phyloP scores from a whole-genome alignment of 2,888 invertebrate genomes.

The Epistrophe eligans region DNA sequence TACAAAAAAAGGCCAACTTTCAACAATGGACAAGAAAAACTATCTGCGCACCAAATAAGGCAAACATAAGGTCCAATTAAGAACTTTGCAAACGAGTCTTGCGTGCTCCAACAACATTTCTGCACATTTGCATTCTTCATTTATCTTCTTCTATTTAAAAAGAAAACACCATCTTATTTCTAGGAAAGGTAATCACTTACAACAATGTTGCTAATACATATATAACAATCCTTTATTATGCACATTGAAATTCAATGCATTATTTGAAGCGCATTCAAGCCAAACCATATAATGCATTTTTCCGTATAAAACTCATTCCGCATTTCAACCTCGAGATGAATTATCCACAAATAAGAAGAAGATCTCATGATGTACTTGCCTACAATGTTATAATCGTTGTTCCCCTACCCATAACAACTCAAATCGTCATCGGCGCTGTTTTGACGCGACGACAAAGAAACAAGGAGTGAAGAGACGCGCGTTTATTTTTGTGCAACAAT shows the following conservation, averaged over 20 bases:
- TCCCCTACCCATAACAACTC: not conserved
- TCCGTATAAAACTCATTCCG: slow-evolving; percentile 57
- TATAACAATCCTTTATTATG: slow-evolving; percentile 41
- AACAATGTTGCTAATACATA: slow-evolving; percentile 44
- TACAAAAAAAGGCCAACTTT: not conserved
- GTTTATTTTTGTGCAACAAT: slow-evolving; percentile 63
- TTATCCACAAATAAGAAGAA: slow-evolving; percentile 55
- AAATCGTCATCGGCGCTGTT: not conserved
- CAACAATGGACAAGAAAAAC: slow-evolving; percentile 6
- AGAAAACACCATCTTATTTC: not conserved
- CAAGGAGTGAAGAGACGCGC: slow-evolving; percentile 8
- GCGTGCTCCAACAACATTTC: slow-evolving; percentile 22
- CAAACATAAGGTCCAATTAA: not conserved
- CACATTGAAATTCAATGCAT: slow-evolving; percentile 24
- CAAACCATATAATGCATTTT: slow-evolving; percentile 51
- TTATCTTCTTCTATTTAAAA: slow-evolving; percentile 12
- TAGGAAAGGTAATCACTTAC: not conserved
- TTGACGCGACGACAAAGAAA: slow-evolving; percentile 9
- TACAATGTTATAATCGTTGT: not conserved
- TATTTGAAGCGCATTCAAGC: slow-evolving; percentile 49
- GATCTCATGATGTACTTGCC: slow-evolving; percentile 11
- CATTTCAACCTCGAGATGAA: slow-evolving; percentile 53
- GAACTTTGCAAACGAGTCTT: not conserved
- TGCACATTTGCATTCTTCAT: slow-evolving; percentile 46
- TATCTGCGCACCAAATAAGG: not conserved